Percentiles rank a stretch among this genome's conserved stretches.
phyloP scores from a whole-genome alignment of 2,113 vertebrate species.

The Chionis minor region DNA sequence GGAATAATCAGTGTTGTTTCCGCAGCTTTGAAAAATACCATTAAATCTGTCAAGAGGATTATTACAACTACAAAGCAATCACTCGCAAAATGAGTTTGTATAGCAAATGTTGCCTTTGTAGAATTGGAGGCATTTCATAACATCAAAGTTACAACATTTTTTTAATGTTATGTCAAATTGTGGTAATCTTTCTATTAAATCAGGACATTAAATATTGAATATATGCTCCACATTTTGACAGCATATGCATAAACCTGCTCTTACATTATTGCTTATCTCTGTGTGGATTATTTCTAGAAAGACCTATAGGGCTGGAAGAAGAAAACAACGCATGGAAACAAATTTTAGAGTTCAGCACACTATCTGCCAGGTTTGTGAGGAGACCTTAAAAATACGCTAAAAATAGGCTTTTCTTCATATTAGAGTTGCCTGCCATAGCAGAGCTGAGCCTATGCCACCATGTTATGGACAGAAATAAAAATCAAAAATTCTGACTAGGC shows the following conservation, averaged over 20 bases:
- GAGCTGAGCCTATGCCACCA: background rate
- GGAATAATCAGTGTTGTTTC: background rate
- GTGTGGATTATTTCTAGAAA: background rate
- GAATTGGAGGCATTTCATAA: background rate
- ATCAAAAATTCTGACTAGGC: background rate
- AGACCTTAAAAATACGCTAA: background rate
- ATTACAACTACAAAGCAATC: background rate
- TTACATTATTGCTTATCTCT: background rate
- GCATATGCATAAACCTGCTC: background rate
- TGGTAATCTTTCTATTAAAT: background rate
- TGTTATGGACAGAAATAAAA: background rate
- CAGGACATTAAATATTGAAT: background rate
- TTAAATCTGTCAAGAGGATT: background rate
- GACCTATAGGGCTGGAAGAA: background rate
- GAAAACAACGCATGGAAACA: background rate
- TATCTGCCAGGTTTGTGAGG: background rate
- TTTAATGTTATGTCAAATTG: background rate
- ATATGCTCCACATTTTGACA: background rate
- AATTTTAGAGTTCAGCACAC: background rate
- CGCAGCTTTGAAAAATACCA: background rate
- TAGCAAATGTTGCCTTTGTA: background rate
- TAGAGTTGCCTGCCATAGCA: background rate
- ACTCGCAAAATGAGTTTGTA: background rate
- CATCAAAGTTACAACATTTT: background rate
- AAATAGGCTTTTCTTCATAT: background rate